These are phyloP conservation scores for Cydia strobilella DNA, from an alignment of 1,140 invertebrate species.

Conservation along the genomic window DNA sequence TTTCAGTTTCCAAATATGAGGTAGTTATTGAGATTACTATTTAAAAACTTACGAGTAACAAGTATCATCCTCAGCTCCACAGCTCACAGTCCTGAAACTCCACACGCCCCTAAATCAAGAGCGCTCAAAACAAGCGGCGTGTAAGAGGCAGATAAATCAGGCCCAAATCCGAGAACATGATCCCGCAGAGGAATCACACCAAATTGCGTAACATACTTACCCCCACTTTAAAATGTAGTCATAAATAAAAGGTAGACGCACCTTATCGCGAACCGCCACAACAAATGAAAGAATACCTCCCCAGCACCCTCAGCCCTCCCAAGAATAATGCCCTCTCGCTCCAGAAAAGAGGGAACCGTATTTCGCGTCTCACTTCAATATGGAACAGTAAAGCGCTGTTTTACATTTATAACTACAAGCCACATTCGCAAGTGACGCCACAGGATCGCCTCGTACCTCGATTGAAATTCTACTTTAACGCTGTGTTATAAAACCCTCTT, in stretches of 20 bases:
- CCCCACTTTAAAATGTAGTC: slow-evolving; percentile 75
- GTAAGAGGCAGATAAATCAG: slow-evolving; percentile 30
- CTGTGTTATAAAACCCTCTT: slow-evolving; percentile 45
- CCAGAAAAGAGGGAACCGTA: slow-evolving; percentile 24
- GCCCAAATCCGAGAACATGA: slow-evolving; percentile 29
- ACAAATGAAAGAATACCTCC: slow-evolving; percentile 74
- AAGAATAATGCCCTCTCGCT: slow-evolving; percentile 43
- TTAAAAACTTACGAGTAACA: neutral
- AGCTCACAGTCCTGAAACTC: neutral
- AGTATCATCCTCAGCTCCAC: neutral
- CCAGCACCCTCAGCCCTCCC: slow-evolving; percentile 35
- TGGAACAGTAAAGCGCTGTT: slow-evolving; percentile 65
- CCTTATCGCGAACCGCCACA: slow-evolving; percentile 71
- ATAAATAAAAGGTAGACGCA: slow-evolving; percentile 76
- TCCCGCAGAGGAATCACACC: slow-evolving; percentile 40
- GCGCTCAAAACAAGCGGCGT: slow-evolving; percentile 23
- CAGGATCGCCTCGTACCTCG: neutral
- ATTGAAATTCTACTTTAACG: slow-evolving; percentile 46
- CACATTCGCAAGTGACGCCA: slow-evolving; percentile 50
- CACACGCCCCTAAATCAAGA: slow-evolving; percentile 26
- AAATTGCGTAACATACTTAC: slow-evolving; percentile 69
- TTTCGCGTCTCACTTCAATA: slow-evolving; percentile 44
- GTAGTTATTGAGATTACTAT: neutral
- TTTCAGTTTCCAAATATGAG: too few species aligned
- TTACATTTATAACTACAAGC: slow-evolving; percentile 77